Base-by-base conservation (phyloP, 2,113 vertebrate genomes). In the Verasper variegatus region DNA sequence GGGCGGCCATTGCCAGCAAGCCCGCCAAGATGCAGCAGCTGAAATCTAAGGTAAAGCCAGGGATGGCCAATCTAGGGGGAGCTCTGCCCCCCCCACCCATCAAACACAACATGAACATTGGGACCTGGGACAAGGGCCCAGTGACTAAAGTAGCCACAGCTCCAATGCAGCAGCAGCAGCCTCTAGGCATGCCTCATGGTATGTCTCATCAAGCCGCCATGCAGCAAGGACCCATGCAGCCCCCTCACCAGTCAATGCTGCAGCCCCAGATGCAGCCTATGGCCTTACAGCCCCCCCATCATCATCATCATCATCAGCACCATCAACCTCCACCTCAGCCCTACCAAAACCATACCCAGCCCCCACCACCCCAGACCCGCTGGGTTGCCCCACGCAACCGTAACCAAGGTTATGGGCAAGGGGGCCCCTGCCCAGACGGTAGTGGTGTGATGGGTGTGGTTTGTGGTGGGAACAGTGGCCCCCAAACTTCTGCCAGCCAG, bases 81-180 rank as follows among this genome's bases (percentile, higher is more conserved):
- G 93, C 95, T 0, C 92, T 98, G 57, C 97, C 96, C 17, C 97
- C 97, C 0, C 96, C 97, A 0, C 96, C 97, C 35, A 97, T 98
- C 87, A 98, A 98, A 92, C 97, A 98, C 92, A 97, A 98, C 81
- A 97, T 98, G 97, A 97, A 98, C 95, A 97, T 98, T 67, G 97
- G 97, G 84, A 98, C 97, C 70, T 98, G 97, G 97, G 97, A 98
- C 65, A 97, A 98, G 80, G 96, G 97, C 74, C 96, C 96, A 10
- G 91, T 95, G 88, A 92, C 94, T 55, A 98, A 97, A 93, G 89
- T 92, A 84, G 87, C 92, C 78, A 75, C 88, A 67, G 83, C 86
- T 27, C 87, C 88, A 20, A 21, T 92, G 87, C 92, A 91, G 83
- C 92, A 89, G 20, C 89, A 90, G 72, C 92, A 84, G 72, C 77